Evolutionary conservation across 2,888 invertebrate species (phyloP).

Genomic region (Bruchidius siliquastri): DNA sequence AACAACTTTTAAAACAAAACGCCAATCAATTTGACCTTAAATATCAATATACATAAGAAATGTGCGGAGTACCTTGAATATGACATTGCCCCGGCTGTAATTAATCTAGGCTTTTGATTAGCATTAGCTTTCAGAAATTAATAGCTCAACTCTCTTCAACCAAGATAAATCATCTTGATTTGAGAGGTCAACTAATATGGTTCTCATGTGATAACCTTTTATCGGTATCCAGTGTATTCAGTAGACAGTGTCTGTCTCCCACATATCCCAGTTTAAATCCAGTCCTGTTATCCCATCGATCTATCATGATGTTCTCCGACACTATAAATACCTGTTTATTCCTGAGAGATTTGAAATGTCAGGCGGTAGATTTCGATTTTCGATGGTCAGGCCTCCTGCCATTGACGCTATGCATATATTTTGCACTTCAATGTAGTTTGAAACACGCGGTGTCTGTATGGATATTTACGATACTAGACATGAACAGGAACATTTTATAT

Average conservation of each 20-base stretch:
- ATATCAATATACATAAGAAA: too few relatives aligned
- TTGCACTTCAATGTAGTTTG: not conserved
- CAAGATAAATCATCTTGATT: too few relatives aligned
- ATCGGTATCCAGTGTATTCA: too few relatives aligned
- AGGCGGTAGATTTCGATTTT: not conserved
- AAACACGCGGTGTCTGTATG: not conserved
- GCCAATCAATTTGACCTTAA: too few relatives aligned
- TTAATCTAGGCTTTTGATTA: too few relatives aligned
- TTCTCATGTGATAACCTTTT: too few relatives aligned
- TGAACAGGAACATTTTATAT: not conserved
- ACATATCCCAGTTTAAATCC: not conserved
- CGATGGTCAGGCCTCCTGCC: not conserved
- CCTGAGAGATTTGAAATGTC: not conserved
- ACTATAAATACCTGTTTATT: not conserved
- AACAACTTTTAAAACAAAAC: too few relatives aligned
- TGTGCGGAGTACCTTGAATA: too few relatives aligned
- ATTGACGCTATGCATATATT: not conserved
- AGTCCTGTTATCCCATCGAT: not conserved
- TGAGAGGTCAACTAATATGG: not conserved
- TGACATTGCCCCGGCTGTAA: too few relatives aligned
- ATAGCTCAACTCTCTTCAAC: too few relatives aligned
- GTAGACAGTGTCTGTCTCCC: too few relatives aligned
- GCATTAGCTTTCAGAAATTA: too few relatives aligned
- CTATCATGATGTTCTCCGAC: not conserved
- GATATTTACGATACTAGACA: not conserved